Evolutionary conservation across 2,113 vertebrate genomes (phyloP), one percentile per base, ranked within the genome.

Genomic region (Excalfactoria chinensis): DNA sequence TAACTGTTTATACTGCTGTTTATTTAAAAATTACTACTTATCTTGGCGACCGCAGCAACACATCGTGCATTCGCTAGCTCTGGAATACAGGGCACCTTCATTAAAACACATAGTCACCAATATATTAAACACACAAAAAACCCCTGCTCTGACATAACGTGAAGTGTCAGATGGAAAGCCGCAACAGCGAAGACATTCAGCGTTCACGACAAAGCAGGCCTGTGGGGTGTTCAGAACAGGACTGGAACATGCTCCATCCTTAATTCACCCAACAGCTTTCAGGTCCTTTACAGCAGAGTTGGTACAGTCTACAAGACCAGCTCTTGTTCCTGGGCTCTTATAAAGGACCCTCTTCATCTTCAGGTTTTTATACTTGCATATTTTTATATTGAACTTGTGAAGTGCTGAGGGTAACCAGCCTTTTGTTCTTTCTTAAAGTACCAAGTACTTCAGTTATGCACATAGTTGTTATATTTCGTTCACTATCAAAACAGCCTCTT

Each of bases 1-100:
- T 96, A 97, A 96, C 95, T 96, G 95, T 96, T 97, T 97, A 96
- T 96, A 96, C 93, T 96, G 96, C 91, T 97, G 96, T 97, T 97
- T 97, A 97, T 97, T 97, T 97, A 95, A 97, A 97, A 96, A 97
- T 95, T 91, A 95, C 95, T 97, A 97, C 96, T 97, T 97, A 96
- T 91, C 90, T 96, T 97, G 96, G 95, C 95, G 91, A 97, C 95
- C 90, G 86, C 95, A 97, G 95, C 88, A 95, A 95, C 93, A 94
- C 95, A 94, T 90, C 78, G 60, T 93, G 94, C 95, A 93, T 96
- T 97, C 70, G 93, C 95, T 91, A 88, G 89, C 86, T 95, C 86
- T 86, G 93, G 95, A 97, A 97, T 96, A 97, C 95, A 97, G 94
- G 95, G 97, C 93, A 96, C 96, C 95, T 96, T 97, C 95, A 97